Base-by-base conservation (phyloP, 2,113 vertebrate genomes). In the Silurus glanis region DNA sequence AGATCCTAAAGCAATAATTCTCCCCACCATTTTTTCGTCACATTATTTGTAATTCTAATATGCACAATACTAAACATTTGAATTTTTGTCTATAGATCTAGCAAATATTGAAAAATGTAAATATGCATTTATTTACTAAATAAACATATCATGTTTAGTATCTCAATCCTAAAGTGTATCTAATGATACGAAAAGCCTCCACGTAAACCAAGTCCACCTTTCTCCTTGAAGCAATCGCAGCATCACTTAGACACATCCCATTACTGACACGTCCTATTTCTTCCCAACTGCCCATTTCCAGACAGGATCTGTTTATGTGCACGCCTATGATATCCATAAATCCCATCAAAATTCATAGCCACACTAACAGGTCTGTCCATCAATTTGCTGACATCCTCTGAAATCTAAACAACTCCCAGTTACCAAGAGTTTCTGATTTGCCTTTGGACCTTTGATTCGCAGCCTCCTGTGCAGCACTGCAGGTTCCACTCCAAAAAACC, bases 401-500 rank as follows among this genome's bases (percentile, higher is more conserved):
- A 80, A n/a, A 80, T 80, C 69, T 53, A 69, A 69, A 75, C 14
- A 23, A 75, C 55, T 75, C 55, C 37, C 21, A 17, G 71, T 74
- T 49, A 72, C 83, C 55, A 37, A 13, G 17, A 72, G 21, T 79
- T 85, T 67, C 23, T 76, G 62, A 67, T 64, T 69, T 55, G 84
- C 69, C 53, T 80, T 80, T 58, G n/a, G 37, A 85, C 74, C 13
- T 47, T 59, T 78, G 61, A 69, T 80, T 67, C 62, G 47, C 62
- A 16, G 61, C 61, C 49, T 69, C n/a, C 13, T 75, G 69, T 62
- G 71, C 23, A 5, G 75, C n/a, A 67, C 62, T 64, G 83, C 83
- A 55, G 83, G 74, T 78, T 66, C 49, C 61, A 85, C n/a, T 79
- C 28, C 59, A 66, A 56, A 85, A 67, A 76, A 45, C 58, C 59